Evolutionary conservation across 1,140 invertebrate genomes (phyloP), one percentile per base, ranked within the genome.

Genomic region (Carcinoscorpius rotundicauda): DNA sequence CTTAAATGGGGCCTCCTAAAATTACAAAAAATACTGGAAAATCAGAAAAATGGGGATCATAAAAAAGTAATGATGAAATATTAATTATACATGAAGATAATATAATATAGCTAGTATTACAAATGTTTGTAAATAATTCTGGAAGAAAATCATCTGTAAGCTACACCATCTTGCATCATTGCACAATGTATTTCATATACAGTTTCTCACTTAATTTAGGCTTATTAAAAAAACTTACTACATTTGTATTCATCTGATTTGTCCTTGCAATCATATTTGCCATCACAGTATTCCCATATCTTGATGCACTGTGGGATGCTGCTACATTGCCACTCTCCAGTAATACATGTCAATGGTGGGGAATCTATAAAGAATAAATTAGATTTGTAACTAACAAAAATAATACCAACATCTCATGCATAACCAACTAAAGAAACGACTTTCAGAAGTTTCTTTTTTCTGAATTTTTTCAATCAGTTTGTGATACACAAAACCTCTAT

Each of bases 171-270:
- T 29, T 29, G 29, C 29, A 29, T 29, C 29, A 29, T 29, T 29
- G 29, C 29, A 29, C 29, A 29, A 29, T 29, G 29, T 29, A 29
- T 29, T 29, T 29, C 29, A 29, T 29, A 29, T 29, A 29, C 29
- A 29, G 29, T 29, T 29, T 29, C 29, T 29, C 29, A 29, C 2
- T 29, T 29, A 29, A 29, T 29, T 29, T 29, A 29, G 29, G 29
- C 29, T 29, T 29, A 29, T 29, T 29, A 29, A 58, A 9, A 58
- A 63, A 73, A 91, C 66, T 86, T 81, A 89, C 87, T 80, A 75
- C 88, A 91, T 75, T 85, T 80, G 66, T 81, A 79, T 79, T 91
- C 88, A 76, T 90, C 88, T 29, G 84, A 85, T 72, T 84, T 81
- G 72, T 90, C 86, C 66, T 83, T 86, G 75, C 88, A 91, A 74